These are phyloP conservation scores for Syndactyla subalaris DNA, from an alignment of 2,797 vertebrate species.

Conservation along the genomic window DNA sequence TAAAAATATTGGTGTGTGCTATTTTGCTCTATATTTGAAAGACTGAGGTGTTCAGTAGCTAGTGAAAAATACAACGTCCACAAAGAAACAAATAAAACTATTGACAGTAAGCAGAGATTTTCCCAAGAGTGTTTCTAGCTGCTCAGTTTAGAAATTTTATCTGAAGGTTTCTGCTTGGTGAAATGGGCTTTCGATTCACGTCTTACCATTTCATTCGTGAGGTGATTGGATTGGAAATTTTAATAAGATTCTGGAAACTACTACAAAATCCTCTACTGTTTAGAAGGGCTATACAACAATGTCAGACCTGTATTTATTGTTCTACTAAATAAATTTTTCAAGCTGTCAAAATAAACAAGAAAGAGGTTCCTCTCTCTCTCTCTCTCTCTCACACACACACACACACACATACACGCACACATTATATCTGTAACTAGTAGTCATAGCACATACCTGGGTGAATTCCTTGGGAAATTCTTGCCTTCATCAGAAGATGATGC, in stretches of 20 bases:
- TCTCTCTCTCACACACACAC: not conserved
- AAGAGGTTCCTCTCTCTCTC: not conserved
- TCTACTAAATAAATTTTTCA: not conserved
- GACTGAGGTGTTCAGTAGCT: not conserved
- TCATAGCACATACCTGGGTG: not conserved
- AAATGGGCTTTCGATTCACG: not conserved
- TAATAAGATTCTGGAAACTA: not conserved
- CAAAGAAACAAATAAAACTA: not conserved
- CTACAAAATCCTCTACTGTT: not conserved
- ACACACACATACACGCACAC: accelerated
- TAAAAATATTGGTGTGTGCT: not conserved
- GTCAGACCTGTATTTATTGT: not conserved
- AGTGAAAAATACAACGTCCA: not conserved
- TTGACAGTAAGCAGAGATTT: not conserved
- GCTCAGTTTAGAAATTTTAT: not conserved
- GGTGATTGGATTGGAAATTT: not conserved
- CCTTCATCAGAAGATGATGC: slow-evolving; percentile 21
- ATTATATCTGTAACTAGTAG: slow-evolving; percentile 19
- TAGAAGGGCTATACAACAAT: not conserved
- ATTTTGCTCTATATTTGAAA: not conserved
- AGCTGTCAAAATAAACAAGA: slow-evolving; percentile 2
- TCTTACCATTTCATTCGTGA: not conserved
- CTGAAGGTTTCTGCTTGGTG: not conserved
- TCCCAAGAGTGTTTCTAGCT: not conserved
- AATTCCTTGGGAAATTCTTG: slow-evolving; percentile 40